Conservation (phyloP, 2,113 vertebrate genomes). For the Suricata suricatta region DNA sequence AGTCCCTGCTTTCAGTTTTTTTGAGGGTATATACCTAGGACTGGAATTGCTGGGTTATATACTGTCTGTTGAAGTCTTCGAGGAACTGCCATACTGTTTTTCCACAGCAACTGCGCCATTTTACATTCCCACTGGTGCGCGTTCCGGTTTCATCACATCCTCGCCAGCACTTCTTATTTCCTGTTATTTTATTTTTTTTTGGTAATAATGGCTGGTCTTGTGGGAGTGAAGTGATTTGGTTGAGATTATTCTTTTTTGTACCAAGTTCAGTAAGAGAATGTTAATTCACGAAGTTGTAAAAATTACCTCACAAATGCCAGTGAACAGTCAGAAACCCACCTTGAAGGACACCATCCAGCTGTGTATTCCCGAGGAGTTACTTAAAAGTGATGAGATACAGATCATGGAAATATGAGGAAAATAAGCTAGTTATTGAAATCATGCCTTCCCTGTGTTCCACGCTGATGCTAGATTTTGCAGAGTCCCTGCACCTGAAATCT, state of each 20-base stretch:
- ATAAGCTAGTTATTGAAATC: background rate
- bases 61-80: background rate
- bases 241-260: background rate
- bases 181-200: background rate
- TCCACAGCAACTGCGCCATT: background rate
- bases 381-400: background rate
- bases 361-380: background rate
- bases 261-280: background rate
- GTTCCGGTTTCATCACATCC: background rate
- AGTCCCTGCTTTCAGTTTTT: background rate
- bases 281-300: background rate
- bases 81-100: background rate
- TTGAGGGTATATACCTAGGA: background rate
- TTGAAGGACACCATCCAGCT: background rate
- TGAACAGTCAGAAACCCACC: background rate
- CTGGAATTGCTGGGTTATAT: background rate
- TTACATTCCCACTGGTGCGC: background rate
- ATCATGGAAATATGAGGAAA: background rate
- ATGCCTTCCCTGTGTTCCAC: background rate
- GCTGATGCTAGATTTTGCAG: background rate
- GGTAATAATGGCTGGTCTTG: background rate
- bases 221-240: background rate
- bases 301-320: background rate
- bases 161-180: background rate
- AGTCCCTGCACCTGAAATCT: background rate